Percentiles rank a stretch among this genome's conserved stretches.
These are phyloP conservation scores for Sitta europaea DNA, from an alignment of 2,113 vertebrate genomes.

Conservation along the genomic window DNA sequence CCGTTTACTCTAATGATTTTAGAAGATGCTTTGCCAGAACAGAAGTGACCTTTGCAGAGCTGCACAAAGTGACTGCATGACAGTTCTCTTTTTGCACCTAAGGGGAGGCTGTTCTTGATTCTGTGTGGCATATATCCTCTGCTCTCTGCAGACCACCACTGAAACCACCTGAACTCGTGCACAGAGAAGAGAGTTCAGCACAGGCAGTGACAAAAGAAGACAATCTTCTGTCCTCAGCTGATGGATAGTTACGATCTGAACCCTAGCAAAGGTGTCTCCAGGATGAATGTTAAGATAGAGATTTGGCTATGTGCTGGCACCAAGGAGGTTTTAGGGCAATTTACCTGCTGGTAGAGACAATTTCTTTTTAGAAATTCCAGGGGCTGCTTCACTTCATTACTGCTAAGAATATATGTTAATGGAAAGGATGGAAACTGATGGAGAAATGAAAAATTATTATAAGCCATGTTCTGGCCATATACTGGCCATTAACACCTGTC, in stretches of 20 bases:
- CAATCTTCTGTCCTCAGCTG: neutral
- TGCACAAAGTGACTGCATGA: neutral
- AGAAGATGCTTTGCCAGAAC: neutral
- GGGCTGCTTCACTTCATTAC: neutral
- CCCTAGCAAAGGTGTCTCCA: neutral
- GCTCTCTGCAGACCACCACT: neutral
- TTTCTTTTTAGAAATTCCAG: neutral
- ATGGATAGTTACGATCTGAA: neutral
- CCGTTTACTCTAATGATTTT: neutral
- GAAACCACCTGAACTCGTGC: neutral
- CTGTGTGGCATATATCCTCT: neutral
- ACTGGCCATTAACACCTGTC: neutral
- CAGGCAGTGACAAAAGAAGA: neutral
- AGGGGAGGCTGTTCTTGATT: neutral
- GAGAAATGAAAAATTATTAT: neutral
- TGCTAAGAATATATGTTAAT: neutral
- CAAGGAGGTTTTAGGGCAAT: neutral
- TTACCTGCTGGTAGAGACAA: neutral
- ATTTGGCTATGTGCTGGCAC: neutral
- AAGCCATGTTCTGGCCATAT: neutral
- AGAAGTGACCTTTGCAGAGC: neutral
- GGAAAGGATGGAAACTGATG: neutral
- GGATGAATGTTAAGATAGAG: neutral
- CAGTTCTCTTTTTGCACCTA: neutral
- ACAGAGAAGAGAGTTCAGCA: neutral